These are phyloP conservation scores for Tauraco erythrolophus DNA, from an alignment of 2,113 vertebrate genomes.

Conservation along the genomic window DNA sequence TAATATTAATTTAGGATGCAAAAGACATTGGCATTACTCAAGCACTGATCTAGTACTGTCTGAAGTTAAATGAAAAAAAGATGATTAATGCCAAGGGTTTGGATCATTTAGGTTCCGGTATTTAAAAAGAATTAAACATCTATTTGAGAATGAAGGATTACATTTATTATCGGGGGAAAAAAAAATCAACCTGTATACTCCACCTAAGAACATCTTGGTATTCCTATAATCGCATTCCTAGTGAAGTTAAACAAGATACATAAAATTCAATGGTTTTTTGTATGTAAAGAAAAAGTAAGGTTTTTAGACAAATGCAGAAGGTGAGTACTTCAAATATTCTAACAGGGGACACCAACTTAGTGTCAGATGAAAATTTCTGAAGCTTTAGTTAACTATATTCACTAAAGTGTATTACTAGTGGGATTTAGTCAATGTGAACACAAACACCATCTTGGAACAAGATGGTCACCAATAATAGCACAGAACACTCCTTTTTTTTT, in stretches of 20 bases:
- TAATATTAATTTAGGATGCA: not conserved
- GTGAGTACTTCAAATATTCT: not conserved
- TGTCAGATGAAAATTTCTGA: not conserved
- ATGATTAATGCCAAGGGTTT: not conserved
- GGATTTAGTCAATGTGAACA: not conserved
- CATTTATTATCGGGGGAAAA: not conserved
- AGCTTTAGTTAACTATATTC: not conserved
- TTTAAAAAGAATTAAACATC: not conserved
- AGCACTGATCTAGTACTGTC: not conserved
- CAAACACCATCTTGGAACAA: not conserved
- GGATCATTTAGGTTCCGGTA: not conserved
- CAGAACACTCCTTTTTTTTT: not conserved
- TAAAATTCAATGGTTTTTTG: not conserved
- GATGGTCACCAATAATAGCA: not conserved
- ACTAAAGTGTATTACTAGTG: not conserved
- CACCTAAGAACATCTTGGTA: not conserved
- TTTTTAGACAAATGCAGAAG: not conserved
- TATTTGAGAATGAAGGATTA: not conserved
- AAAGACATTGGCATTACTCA: not conserved
- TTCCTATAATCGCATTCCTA: not conserved
- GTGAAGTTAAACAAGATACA: not conserved
- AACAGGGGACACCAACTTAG: not conserved
- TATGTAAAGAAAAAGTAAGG: not conserved
- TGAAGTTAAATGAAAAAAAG: not conserved
- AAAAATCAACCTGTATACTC: not conserved